Percentiles rank a stretch among this genome's conserved stretches.
phyloP scores from a whole-genome alignment of 2,113 vertebrate genomes.

The Platanista minor region DNA sequence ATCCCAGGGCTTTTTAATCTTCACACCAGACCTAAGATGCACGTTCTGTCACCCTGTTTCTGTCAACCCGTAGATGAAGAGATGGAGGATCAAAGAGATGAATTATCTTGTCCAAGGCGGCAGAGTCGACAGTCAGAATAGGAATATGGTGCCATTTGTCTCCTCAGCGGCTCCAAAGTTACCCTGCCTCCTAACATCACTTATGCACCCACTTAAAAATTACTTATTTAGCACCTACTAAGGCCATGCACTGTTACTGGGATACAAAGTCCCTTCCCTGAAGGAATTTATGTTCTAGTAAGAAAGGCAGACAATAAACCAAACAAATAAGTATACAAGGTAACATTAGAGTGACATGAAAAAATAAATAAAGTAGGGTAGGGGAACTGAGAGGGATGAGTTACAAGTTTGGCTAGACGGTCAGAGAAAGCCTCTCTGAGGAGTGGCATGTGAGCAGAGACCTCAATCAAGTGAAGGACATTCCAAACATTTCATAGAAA shows the following conservation, averaged over 20 bases:
- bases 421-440: neutral
- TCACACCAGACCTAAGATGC: neutral
- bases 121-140: neutral
- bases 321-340: no score
- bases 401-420: neutral
- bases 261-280: neutral
- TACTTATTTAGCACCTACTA: neutral
- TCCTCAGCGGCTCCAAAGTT: neutral
- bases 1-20: neutral
- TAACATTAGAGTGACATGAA: neutral
- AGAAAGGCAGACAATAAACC: neutral
- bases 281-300: neutral
- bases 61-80: neutral
- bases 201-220: neutral
- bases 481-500: neutral
- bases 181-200: neutral
- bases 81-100: no score
- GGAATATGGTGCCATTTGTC: neutral
- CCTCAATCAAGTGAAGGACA: neutral
- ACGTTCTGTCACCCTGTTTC: neutral
- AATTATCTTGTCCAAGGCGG: neutral
- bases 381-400: neutral
- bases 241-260: neutral
- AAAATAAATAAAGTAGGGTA: neutral
- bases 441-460: neutral